Evolutionary conservation across 35 echinoderm and acorn worm species (phyloP), one percentile per base, ranked within the genome.

Genomic region (Heliocidaris erythrogramma): DNA sequence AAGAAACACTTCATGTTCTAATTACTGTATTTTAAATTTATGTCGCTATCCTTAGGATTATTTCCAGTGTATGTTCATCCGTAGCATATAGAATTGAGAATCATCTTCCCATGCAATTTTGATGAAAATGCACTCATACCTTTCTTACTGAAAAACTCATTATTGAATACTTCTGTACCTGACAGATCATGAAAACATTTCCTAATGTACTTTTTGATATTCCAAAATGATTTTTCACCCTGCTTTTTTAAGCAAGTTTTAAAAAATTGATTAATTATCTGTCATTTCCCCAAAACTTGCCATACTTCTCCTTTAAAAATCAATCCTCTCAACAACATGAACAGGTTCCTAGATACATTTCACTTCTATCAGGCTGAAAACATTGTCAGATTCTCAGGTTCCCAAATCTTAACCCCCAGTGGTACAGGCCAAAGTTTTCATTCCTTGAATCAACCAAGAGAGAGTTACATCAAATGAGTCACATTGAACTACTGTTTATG

Each of bases 361-460:
- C 65, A 78, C 65, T 78, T 78, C 65, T 78, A 78, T n/a, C 65
- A 78, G 1, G n/a, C 65, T 78, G 65, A 78, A 78, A 78, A 78
- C 65, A 78, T 78, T 78, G 65, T 78, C 65, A 78, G 65, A 78
- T 78, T 78, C 65, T 78, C 65, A 78, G 27, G 65, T 78, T 78
- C 18, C 65, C 65, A 24, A 27, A 78, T 7, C 21, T 69, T 78
- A 27, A 78, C 65, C 65, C 65, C 65, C 65, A 24, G 27, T 18
- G 65, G 65, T 21, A 78, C 65, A 3, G 27, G 65, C 65, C 27
- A 21, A 78, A 78, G 65, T 78, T 78, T 78, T 78, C 21, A 78
- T n/a, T 24, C 65, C 27, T 78, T 21, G 21, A 78, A 27, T 78
- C 65, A 78, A 78, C 65, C 65, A 0, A n/a, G 65, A 78, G n/a